phyloP scores from a whole-genome alignment of 2,888 invertebrate species.

The Ornithoptera priamus region DNA sequence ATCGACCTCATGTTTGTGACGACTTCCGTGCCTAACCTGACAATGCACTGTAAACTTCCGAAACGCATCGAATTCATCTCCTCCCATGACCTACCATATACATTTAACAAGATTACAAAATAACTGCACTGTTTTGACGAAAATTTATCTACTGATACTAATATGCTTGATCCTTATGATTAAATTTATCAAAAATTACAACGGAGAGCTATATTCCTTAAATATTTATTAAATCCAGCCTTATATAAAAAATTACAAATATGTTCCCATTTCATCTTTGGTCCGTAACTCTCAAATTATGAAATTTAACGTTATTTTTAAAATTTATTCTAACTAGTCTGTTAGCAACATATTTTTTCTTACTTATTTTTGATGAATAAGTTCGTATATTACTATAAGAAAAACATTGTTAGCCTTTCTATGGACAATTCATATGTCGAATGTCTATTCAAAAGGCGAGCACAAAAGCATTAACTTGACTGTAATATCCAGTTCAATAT shows the following conservation, averaged over 20 bases:
- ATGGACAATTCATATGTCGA: background rate
- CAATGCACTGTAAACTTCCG: constrained; percentile 60
- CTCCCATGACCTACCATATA: constrained; percentile 56
- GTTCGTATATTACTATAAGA: background rate
- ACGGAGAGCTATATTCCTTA: background rate
- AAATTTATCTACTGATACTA: background rate
- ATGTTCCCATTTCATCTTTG: no score
- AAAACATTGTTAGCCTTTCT: background rate
- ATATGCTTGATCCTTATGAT: background rate
- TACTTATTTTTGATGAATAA: background rate
- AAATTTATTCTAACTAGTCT: no score
- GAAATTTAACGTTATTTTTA: no score
- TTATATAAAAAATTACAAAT: no score
- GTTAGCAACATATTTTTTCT: no score
- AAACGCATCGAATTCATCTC: constrained; percentile 46
- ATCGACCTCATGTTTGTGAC: constrained; percentile 63
- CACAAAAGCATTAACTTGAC: background rate
- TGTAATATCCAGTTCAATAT: no score
- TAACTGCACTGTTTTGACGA: background rate
- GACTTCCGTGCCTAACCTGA: constrained; percentile 62
- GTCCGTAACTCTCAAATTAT: no score
- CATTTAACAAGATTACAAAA: constrained; percentile 26
- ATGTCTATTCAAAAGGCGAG: background rate
- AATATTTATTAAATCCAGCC: no score
- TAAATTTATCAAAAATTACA: background rate